phyloP scores from a whole-genome alignment of 2,113 vertebrate species.

The Erpornis zantholeuca region DNA sequence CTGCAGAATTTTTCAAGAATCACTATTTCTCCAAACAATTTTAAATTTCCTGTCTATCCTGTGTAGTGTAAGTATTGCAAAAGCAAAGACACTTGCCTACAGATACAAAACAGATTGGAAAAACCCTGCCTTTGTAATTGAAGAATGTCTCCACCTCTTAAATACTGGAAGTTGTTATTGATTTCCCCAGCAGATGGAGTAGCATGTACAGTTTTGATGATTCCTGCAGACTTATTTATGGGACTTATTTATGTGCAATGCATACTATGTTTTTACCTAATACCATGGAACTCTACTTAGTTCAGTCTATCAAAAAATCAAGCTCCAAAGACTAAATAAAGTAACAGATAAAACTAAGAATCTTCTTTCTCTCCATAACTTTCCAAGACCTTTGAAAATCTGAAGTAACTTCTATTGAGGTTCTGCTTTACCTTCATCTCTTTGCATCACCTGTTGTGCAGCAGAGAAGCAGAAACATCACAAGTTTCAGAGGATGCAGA shows the following conservation, averaged over 20 bases:
- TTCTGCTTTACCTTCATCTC: neutral
- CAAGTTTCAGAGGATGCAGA: neutral
- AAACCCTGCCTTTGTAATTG: neutral
- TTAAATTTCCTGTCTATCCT: neutral
- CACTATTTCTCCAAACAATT: neutral
- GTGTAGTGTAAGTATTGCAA: neutral
- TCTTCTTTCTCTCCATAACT: neutral
- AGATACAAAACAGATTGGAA: neutral
- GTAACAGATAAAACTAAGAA: neutral
- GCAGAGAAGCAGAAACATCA: neutral
- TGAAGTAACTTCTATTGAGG: neutral
- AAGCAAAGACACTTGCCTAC: neutral
- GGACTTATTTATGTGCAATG: neutral
- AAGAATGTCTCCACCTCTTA: neutral
- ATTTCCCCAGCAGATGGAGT: constrained; percentile 64
- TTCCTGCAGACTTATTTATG: neutral
- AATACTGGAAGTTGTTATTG: constrained; percentile 26
- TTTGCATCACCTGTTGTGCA: neutral
- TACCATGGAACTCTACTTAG: neutral
- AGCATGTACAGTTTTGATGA: constrained; percentile 38
- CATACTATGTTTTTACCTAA: neutral
- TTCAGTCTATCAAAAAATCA: neutral
- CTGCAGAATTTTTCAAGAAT: neutral
- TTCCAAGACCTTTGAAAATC: neutral
- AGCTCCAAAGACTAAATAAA: neutral